Evolutionary conservation across 1,140 invertebrate genomes (phyloP).

Genomic region (Pseudoatta argentina): DNA sequence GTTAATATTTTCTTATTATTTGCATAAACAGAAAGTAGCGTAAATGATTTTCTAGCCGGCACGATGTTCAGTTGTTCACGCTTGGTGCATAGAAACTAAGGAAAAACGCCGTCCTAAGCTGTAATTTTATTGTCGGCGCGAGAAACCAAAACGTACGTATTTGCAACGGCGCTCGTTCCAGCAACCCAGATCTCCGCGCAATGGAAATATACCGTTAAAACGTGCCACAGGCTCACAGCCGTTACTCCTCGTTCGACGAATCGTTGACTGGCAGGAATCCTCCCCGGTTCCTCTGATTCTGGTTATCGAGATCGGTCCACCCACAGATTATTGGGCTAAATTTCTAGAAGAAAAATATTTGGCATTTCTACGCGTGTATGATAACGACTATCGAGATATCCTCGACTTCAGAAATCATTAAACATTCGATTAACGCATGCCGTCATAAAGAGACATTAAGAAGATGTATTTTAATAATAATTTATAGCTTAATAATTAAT

Average conservation of each 20-base stretch:
- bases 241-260: slow-evolving; percentile 70
- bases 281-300: slow-evolving; percentile 21
- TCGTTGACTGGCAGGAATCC: slow-evolving; percentile 61
- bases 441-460: neutral
- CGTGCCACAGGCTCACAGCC: slow-evolving; percentile 56
- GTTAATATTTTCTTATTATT: slow-evolving; percentile 13
- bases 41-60: slow-evolving; percentile 19
- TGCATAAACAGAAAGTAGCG: slow-evolving; percentile 20
- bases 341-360: slow-evolving; percentile 9
- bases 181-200: slow-evolving; percentile 78
- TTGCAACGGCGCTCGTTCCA: slow-evolving; percentile 70
- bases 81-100: slow-evolving; percentile 35
- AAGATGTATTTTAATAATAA: neutral
- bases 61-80: slow-evolving; percentile 40
- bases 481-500: neutral
- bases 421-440: neutral
- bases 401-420: neutral
- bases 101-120: slow-evolving; percentile 34
- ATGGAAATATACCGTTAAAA: slow-evolving; percentile 79
- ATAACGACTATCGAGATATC: neutral
- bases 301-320: neutral
- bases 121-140: slow-evolving; percentile 55
- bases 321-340: slow-evolving; percentile 1
- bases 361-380: neutral
- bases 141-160: slow-evolving; percentile 66